Evolutionary conservation across 2,888 invertebrate species (phyloP).

Genomic region (Xestoiulus laeticollis): DNA sequence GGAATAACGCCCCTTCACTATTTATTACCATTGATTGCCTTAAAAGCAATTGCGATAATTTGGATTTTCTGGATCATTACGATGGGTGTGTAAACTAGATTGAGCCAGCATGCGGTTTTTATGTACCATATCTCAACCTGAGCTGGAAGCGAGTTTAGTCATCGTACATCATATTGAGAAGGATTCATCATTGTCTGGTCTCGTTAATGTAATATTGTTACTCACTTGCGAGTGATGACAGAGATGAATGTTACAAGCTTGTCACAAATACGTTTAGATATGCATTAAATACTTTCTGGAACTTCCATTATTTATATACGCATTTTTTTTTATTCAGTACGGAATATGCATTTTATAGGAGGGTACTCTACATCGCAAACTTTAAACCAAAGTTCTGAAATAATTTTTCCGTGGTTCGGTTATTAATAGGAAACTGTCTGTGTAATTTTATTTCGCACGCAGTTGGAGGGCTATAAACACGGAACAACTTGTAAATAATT

Average conservation of each 20-base stretch:
- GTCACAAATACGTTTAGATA: constrained; percentile 31
- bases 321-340: neutral
- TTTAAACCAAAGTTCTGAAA: neutral
- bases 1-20: constrained; percentile 40
- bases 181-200: constrained; percentile 31
- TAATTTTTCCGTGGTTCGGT: neutral
- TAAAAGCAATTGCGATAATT: constrained; percentile 35
- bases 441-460: neutral
- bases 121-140: neutral
- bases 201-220: constrained; percentile 14
- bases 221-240: constrained; percentile 8
- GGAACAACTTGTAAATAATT: neutral
- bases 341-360: neutral
- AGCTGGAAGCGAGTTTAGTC: neutral
- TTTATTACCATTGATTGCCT: constrained; percentile 34
- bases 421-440: neutral
- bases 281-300: neutral
- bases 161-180: constrained; percentile 16
- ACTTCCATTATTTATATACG: neutral
- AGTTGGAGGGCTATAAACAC: neutral
- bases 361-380: neutral
- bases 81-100: constrained; percentile 18
- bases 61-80: constrained; percentile 41
- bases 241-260: constrained; percentile 25
- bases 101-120: constrained; percentile 1